These are phyloP conservation scores for Maniola hyperantus DNA, from an alignment of 2,888 invertebrate genomes.

Conservation along the genomic window DNA sequence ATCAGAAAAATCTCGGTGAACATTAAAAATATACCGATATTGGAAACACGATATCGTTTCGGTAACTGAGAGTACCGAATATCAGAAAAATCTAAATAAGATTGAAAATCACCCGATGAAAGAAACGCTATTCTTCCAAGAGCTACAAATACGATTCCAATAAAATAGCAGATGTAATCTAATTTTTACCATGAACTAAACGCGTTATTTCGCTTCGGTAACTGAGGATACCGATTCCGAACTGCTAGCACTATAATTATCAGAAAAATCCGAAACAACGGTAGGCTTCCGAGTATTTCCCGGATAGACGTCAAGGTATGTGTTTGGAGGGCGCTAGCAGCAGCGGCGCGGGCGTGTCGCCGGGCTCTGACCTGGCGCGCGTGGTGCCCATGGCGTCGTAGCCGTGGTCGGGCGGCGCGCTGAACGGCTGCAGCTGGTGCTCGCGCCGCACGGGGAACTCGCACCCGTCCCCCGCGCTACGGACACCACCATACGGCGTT, in stretches of 20 bases:
- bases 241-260: neutral
- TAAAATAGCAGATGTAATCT: no score
- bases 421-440: constrained; percentile 78
- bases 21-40: neutral
- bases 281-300: neutral
- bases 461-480: constrained; percentile 95
- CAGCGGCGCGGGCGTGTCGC: constrained; percentile 41
- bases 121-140: no score
- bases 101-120: neutral
- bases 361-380: constrained; percentile 89
- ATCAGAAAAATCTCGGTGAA: no score
- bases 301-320: constrained; percentile 67
- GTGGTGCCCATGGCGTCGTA: constrained; percentile 96
- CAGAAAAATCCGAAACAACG: neutral
- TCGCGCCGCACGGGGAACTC: constrained; percentile 91
- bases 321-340: constrained; percentile 47
- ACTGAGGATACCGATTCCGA: neutral
- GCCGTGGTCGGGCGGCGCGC: constrained; percentile 76
- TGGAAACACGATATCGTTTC: neutral
- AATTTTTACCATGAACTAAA: no score
- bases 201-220: no score
- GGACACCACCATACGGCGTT: constrained; percentile 52
- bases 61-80: neutral
- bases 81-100: no score
- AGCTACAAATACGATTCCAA: no score